Base-by-base conservation (phyloP, 2,797 vertebrate species). In the Manis pentadactyla region DNA sequence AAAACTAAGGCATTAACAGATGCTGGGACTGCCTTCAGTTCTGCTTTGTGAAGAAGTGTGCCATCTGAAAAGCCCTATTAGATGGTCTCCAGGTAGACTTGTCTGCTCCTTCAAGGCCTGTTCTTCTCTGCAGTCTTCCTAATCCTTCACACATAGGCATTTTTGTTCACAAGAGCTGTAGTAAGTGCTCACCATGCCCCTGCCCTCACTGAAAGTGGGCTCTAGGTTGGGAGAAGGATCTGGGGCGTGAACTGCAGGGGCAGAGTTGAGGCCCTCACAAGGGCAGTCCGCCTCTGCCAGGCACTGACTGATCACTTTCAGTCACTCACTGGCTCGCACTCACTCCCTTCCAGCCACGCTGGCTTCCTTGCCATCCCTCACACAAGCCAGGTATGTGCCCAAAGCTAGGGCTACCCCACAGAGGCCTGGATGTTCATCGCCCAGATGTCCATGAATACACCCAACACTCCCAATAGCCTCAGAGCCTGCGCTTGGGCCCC, bases 271-370 rank as follows among this genome's bases (percentile, higher is more conserved):
- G 25, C 14, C 2, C 49, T 68, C 57, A 17, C 11, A 19, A 29
- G 7, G 13, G 39, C 53, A 34, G 1, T 5, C 1, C 4, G 7
- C 34, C n/a, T 51, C 68, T 1, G 2, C n/a, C 29, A 39, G 7
- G 29, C 42, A 49, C 6, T 18, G 15, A 12, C 71, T 31, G n/a
- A 68, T 61, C 29, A 37, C 73, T 66, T 14, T 49, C 57, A 46
- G 42, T 5, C 3, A 0, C 14, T 10, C 51, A 42, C 63, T 37
- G 27, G 11, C 19, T 46, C 31, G 5, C 4, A 3, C 39, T 61
- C 42, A 68, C 8, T 31, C 31, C 2, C 57, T 31, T 86, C 53
- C 64, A 57, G 39, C 34, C 90, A n/a, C 7, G 29, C 1, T 13
- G 37, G 39, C 29, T 69, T 75, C 66, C 39, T 29, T 46, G 59